These are phyloP conservation scores for Apotomis betuletana DNA, from an alignment of 2,888 invertebrate genomes.

Conservation along the genomic window DNA sequence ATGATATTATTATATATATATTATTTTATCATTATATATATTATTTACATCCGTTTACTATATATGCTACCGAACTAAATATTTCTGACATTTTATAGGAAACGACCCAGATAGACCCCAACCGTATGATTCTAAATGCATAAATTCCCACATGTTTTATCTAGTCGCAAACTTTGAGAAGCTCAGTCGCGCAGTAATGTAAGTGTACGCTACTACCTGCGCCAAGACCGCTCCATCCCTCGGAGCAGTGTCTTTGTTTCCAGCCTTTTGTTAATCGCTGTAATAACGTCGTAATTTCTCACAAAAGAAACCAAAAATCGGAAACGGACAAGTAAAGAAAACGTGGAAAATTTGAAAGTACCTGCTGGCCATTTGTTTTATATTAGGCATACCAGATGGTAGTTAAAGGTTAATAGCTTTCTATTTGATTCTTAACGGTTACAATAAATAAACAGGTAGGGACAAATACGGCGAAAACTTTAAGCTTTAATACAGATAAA, in stretches of 20 bases:
- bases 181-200: conserved; percentile 2
- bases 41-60: too few relatives aligned
- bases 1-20: too few relatives aligned
- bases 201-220: conserved; percentile 37
- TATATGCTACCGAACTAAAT: too few relatives aligned
- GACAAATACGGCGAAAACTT: not conserved
- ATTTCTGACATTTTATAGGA: too few relatives aligned
- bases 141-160: not conserved
- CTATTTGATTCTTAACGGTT: not conserved
- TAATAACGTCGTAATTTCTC: conserved; percentile 28
- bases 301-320: conserved; percentile 15
- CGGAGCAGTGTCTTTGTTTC: conserved; percentile 24
- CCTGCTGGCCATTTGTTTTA: conserved; percentile 16
- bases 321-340: conserved; percentile 29
- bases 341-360: conserved; percentile 20
- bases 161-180: conserved; percentile 16
- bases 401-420: not conserved
- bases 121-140: too few relatives aligned
- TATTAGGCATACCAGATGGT: conserved; percentile 6
- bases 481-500: too few relatives aligned
- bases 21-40: too few relatives aligned
- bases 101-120: too few relatives aligned
- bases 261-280: conserved; percentile 24
- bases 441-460: not conserved
- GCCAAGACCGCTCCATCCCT: conserved; percentile 11